These are phyloP conservation scores for Tolmerus cingulatus DNA, from an alignment of 2,888 invertebrate genomes.

Conservation along the genomic window DNA sequence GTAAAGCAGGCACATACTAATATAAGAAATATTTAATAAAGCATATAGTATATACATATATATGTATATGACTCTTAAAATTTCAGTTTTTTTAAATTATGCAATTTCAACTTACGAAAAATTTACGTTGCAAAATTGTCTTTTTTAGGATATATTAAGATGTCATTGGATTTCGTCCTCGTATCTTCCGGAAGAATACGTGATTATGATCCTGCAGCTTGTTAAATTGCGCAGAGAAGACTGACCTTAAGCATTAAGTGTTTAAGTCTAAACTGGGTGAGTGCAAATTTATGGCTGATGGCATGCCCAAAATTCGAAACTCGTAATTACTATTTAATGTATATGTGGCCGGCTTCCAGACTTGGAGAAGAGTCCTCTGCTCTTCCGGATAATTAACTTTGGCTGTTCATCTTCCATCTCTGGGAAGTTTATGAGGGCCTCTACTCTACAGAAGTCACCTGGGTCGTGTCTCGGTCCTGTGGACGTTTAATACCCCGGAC, in stretches of 20 bases:
- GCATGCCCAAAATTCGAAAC: slow-evolving; percentile 15
- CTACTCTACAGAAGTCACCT: slow-evolving; percentile 12
- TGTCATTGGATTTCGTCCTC: not conserved
- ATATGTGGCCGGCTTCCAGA: not conserved
- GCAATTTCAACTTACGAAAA: not conserved
- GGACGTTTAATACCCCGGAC: not conserved
- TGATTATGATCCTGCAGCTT: not conserved
- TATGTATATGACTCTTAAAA: too few relatives aligned
- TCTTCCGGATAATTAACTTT: slow-evolving; percentile 26
- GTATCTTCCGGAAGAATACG: not conserved
- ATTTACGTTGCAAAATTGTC: not conserved
- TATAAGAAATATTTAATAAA: too few relatives aligned
- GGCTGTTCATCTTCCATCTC: slow-evolving; percentile 14
- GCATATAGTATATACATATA: too few relatives aligned
- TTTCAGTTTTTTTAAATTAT: too few relatives aligned
- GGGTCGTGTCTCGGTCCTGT: not conserved
- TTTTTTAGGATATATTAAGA: not conserved
- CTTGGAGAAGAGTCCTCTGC: not conserved
- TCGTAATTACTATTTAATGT: slow-evolving; percentile 13
- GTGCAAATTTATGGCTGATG: slow-evolving; percentile 6
- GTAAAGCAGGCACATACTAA: too few relatives aligned
- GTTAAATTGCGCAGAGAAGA: not conserved
- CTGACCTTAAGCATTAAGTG: not conserved
- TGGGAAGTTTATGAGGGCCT: not conserved
- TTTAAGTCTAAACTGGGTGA: not conserved